Percentiles rank a stretch among this genome's conserved stretches.
These are phyloP conservation scores for Cantharis nigra DNA, from an alignment of 2,888 invertebrate genomes.

Conservation along the genomic window DNA sequence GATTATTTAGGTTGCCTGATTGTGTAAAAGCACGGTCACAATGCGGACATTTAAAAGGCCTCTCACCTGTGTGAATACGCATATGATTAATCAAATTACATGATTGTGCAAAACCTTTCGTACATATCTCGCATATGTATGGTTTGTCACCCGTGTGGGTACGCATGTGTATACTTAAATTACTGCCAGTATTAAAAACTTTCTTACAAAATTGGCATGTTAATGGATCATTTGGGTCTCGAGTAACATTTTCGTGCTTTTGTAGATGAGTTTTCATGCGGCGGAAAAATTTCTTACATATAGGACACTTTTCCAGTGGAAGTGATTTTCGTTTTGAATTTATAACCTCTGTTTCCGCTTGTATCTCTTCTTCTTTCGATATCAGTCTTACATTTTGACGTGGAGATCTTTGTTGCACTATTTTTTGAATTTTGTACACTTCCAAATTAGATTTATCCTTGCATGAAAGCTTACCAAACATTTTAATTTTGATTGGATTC, in stretches of 20 bases:
- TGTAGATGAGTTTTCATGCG: conserved; percentile 57
- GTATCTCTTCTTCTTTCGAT: conserved; percentile 40
- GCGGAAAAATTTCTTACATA: conserved; percentile 53
- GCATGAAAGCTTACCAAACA: conserved; percentile 1
- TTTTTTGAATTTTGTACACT: conserved; percentile 13
- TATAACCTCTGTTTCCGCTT: conserved; percentile 44
- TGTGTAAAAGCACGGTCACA: conserved; percentile 55
- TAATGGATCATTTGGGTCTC: conserved; percentile 42
- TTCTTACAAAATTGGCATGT: conserved; percentile 47
- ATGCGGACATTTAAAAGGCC: conserved; percentile 54
- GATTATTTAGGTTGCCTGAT: conserved; percentile 54
- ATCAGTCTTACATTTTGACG: conserved; percentile 45
- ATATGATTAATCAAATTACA: conserved; percentile 54
- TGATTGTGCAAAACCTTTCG: conserved; percentile 53
- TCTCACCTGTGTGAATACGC: conserved; percentile 53
- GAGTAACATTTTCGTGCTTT: conserved; percentile 48
- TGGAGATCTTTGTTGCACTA: conserved; percentile 34
- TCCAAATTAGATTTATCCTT: neutral
- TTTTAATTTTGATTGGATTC: conserved; percentile 20
- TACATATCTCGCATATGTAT: conserved; percentile 51
- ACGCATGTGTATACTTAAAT: conserved; percentile 52
- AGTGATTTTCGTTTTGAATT: conserved; percentile 49
- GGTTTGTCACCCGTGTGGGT: conserved; percentile 53
- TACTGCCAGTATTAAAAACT: conserved; percentile 49
- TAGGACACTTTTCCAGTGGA: conserved; percentile 53